These are phyloP conservation scores for Drosophila birchii DNA, from an alignment of 2,888 invertebrate genomes.

Conservation along the genomic window DNA sequence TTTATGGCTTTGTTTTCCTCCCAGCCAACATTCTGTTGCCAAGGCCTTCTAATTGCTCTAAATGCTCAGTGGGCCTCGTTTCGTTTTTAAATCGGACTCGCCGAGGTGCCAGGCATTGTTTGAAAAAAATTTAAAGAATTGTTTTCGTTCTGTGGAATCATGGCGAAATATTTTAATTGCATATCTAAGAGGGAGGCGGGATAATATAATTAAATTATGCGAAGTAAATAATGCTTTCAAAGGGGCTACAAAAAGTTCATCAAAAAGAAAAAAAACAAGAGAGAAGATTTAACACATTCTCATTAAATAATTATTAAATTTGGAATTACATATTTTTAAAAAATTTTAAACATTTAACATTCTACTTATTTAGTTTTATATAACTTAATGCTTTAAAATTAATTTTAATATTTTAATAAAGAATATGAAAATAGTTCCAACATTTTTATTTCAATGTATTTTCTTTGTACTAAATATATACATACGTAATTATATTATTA, in stretches of 20 bases:
- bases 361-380: neutral
- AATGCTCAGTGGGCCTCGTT: constrained; percentile 51
- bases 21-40: constrained; percentile 31
- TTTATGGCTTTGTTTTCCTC: constrained; percentile 50
- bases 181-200: constrained; percentile 6
- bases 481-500: neutral
- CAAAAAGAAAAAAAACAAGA: neutral
- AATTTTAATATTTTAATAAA: too few relatives aligned
- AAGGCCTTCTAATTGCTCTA: constrained; percentile 70
- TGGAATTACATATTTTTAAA: too few relatives aligned
- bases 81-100: constrained; percentile 9
- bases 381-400: neutral
- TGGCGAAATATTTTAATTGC: constrained; percentile 77
- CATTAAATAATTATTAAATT: neutral
- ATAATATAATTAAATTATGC: constrained; percentile 17
- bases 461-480: neutral
- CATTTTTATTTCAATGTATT: too few relatives aligned
- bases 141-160: constrained; percentile 63
- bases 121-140: constrained; percentile 33
- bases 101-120: constrained; percentile 23
- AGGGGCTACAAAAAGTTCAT: too few relatives aligned
- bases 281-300: neutral
- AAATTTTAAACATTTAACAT: neutral
- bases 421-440: too few relatives aligned
- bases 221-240: neutral